phyloP scores from a whole-genome alignment of 2,113 vertebrate species.

The Semicossyphus pulcher region DNA sequence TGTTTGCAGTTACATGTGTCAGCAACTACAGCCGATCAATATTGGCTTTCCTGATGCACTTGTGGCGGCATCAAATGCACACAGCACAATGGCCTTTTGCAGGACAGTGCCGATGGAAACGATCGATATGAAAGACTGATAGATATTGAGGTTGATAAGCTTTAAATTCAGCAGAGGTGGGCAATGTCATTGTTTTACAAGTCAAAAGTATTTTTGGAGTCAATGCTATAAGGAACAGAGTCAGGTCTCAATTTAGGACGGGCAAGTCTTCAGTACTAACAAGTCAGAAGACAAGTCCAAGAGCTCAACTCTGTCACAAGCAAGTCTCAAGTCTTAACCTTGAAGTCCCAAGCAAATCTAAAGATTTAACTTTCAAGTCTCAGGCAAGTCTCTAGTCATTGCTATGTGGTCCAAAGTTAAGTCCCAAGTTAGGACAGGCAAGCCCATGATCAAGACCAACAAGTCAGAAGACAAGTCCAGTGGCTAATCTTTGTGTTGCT shows the following conservation, averaged over 20 bases:
- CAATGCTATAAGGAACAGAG: neutral
- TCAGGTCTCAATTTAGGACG: neutral
- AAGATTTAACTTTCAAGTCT: too few species aligned
- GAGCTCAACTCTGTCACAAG: neutral
- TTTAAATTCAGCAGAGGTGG: neutral
- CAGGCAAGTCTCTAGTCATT: too few species aligned
- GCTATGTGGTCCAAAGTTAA: neutral
- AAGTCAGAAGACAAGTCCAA: too few species aligned
- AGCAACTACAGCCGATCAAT: slow-evolving; percentile 16
- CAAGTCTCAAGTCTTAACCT: neutral
- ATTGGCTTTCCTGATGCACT: neutral
- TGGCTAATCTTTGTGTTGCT: too few species aligned
- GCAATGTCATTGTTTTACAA: neutral
- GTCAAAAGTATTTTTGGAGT: neutral
- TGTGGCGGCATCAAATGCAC: neutral
- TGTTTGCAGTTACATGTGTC: slow-evolving; percentile 9
- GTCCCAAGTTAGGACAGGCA: neutral
- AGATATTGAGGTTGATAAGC: neutral
- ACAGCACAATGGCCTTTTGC: neutral
- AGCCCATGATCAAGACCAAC: neutral
- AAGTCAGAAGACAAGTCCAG: too few species aligned
- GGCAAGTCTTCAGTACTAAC: neutral
- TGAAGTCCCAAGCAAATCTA: too few species aligned
- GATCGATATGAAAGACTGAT: neutral
- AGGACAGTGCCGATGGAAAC: neutral